Percentiles rank a stretch among this genome's conserved stretches.
phyloP scores from a whole-genome alignment of 2,113 vertebrate genomes.

The Lagenorhynchus albirostris region DNA sequence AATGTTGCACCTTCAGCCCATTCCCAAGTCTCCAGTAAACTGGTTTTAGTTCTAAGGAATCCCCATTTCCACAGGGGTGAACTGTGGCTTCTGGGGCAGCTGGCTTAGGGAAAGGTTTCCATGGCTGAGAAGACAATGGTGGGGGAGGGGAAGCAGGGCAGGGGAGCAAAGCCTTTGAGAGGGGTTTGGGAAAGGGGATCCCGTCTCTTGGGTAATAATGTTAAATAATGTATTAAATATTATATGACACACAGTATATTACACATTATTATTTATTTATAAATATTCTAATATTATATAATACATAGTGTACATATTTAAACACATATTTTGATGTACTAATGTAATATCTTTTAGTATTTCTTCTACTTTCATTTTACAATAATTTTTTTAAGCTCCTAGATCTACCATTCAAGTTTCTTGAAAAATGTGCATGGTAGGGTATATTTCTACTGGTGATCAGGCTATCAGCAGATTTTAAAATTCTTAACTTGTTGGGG shows the following conservation, averaged over 20 bases:
- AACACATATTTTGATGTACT: neutral
- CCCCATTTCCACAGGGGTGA: constrained; percentile 40
- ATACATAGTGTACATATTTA: neutral
- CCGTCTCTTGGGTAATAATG: constrained; percentile 81
- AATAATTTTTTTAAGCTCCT: neutral
- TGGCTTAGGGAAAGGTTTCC: constrained; percentile 15
- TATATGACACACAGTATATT: neutral
- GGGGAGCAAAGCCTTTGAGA: neutral
- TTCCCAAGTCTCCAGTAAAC: constrained; percentile 57
- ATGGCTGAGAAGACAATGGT: neutral
- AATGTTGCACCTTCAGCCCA: constrained; percentile 14
- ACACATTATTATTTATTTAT: neutral
- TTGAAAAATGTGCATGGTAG: neutral
- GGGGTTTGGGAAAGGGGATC: neutral
- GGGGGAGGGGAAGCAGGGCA: neutral
- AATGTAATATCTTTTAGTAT: neutral
- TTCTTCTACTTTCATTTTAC: neutral
- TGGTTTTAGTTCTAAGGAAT: constrained; percentile 46
- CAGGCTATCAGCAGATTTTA: neutral
- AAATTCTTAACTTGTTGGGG: neutral
- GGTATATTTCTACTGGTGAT: neutral
- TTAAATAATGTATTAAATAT: neutral
- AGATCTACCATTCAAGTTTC: neutral
- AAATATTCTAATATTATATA: neutral
- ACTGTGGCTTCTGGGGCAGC: constrained; percentile 1